These are phyloP conservation scores for Trissoscelio sp. DNA, from an alignment of 2,888 invertebrate genomes.

Conservation along the genomic window DNA sequence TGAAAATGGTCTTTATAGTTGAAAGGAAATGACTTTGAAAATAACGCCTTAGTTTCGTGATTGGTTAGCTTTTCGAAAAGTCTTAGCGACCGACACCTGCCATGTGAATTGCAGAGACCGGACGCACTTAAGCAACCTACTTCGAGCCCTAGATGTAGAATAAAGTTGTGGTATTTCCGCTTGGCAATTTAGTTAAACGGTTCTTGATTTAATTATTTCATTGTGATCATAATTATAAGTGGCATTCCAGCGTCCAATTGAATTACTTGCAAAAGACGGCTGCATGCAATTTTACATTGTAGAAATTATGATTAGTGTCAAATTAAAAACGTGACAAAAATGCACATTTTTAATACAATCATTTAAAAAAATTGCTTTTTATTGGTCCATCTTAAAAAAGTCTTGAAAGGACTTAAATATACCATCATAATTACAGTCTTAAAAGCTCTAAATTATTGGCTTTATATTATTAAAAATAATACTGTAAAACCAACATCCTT, in stretches of 20 bases:
- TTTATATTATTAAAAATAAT: too few species aligned
- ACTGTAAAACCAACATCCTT: too few species aligned
- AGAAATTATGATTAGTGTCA: too few species aligned
- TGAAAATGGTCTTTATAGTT: too few species aligned
- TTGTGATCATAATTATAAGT: slow-evolving; percentile 56
- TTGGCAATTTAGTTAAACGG: slow-evolving; percentile 61
- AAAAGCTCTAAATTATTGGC: too few species aligned
- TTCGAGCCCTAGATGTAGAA: slow-evolving; percentile 56
- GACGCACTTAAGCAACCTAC: slow-evolving; percentile 62
- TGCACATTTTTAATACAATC: too few species aligned
- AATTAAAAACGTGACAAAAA: too few species aligned
- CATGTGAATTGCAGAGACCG: slow-evolving; percentile 61
- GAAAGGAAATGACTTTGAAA: slow-evolving; percentile 50
- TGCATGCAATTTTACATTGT: too few species aligned
- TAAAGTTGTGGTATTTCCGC: slow-evolving; percentile 63
- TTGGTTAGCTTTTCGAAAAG: slow-evolving; percentile 43
- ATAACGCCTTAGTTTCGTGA: slow-evolving; percentile 33
- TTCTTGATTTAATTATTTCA: slow-evolving; percentile 65
- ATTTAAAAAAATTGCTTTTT: too few species aligned
- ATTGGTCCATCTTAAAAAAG: too few species aligned
- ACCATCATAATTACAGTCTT: too few species aligned
- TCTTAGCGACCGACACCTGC: slow-evolving; percentile 54
- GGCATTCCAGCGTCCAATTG: slow-evolving; percentile 43
- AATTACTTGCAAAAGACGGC: slow-evolving; percentile 22
- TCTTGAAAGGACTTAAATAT: too few species aligned